Evolutionary conservation across 2,113 vertebrate genomes (phyloP), one percentile per base, ranked within the genome.

Genomic region (Petromus typicus): DNA sequence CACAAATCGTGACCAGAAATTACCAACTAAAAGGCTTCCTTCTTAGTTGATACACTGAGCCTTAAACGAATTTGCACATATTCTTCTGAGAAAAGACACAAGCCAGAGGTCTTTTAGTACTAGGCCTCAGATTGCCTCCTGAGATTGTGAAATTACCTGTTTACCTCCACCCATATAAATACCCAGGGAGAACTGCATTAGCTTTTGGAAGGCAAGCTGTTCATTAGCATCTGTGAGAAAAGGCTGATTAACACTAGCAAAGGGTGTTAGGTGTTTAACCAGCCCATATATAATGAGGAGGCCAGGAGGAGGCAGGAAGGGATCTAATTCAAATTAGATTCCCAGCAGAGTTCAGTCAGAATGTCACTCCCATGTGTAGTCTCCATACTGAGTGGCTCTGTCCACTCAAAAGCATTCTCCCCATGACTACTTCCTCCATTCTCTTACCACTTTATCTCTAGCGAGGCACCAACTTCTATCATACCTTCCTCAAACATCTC

Each of bases 241-340:
- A 85, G 56, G 27, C 23, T 82, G 56, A 91, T 73, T 71, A 84
- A 54, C 17, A 75, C 37, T 54, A 91, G 61, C 30, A 76, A 79
- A 92, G 45, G 9, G 43, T 80, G 76, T 67, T 18, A 61, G n/a
- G 59, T 93, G 48, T 88, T 84, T 94, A 90, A 91, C 30, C 27
- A 85, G 69, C 32, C 71, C 75, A 54, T 78, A n/a, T 25, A 34
- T 32, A 51, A 59, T 37, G 32, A 67, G 37, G 66, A 92, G 56
- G 59, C 59, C 22, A 32, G 4, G 75, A 79, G 63, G 11, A 80
- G 17, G 30, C 5, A 54, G 40, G 11, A 81, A 90, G 48, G 27
- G 11, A 79, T 67, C 91, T 78, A 79, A 66, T 30, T 84, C 16
- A 86, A 92, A 43, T 18, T 40, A 59, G 34, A 79, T 67, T 18